Percentiles rank a stretch among this genome's conserved stretches.
Evolutionary conservation across 2,113 vertebrate species (phyloP).

Genomic region (Salvator merianae): DNA sequence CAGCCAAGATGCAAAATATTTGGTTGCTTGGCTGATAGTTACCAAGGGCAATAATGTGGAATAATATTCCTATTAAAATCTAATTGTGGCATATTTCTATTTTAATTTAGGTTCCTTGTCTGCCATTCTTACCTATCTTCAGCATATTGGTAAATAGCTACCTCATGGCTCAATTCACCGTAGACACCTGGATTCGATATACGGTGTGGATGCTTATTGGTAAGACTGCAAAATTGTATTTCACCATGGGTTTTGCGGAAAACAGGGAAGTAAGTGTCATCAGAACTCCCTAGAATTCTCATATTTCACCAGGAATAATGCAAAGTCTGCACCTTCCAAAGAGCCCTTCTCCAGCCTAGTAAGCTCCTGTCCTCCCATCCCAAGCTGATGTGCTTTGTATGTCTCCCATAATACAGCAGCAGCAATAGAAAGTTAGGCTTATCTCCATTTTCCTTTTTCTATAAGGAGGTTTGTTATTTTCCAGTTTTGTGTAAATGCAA

Average conservation of each 20-base stretch:
- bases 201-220: conserved; percentile 83
- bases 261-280: not conserved
- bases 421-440: too few relatives aligned
- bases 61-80: not conserved
- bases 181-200: conserved; percentile 79
- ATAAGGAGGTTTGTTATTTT: too few relatives aligned
- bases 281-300: not conserved
- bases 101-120: conserved; percentile 78
- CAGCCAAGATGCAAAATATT: too few relatives aligned
- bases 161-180: conserved; percentile 79
- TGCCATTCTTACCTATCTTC: conserved; percentile 80
- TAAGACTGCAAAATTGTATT: conserved; percentile 49
- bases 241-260: not conserved
- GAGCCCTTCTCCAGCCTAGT: too few relatives aligned
- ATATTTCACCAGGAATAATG: too few relatives aligned
- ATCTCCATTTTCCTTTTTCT: too few relatives aligned
- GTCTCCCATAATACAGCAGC: too few relatives aligned
- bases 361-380: too few relatives aligned
- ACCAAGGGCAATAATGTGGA: not conserved
- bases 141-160: conserved; percentile 80
- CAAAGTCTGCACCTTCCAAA: too few relatives aligned
- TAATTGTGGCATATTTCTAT: not conserved
- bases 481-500: too few relatives aligned
- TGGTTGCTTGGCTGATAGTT: not conserved
- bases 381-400: too few relatives aligned